These are phyloP conservation scores for Leptobrachium leishanense DNA, from an alignment of 2,113 vertebrate genomes.

Conservation along the genomic window DNA sequence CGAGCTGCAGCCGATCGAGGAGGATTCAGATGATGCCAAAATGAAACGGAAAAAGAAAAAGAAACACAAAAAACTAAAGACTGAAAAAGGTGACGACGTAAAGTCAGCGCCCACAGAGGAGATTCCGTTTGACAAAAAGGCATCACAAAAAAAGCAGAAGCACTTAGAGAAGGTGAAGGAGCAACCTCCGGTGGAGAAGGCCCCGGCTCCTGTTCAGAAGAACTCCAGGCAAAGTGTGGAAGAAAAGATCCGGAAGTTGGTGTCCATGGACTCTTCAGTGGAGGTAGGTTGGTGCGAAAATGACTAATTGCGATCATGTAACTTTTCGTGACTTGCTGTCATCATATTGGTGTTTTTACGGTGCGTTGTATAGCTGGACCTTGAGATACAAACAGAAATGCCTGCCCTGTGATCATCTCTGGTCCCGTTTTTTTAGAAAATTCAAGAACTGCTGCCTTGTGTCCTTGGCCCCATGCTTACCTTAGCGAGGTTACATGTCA, in stretches of 20 bases:
- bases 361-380: too few relatives aligned
- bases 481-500: too few relatives aligned
- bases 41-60: constrained; percentile 73
- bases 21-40: constrained; percentile 58
- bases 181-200: constrained; percentile 62
- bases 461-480: too few relatives aligned
- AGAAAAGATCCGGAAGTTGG: constrained; percentile 54
- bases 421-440: too few relatives aligned
- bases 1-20: constrained; percentile 31
- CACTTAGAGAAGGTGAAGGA: constrained; percentile 64
- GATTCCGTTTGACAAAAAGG: constrained; percentile 69
- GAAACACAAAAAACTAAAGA: constrained; percentile 65
- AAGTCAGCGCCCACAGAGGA: constrained; percentile 72
- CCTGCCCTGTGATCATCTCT: too few relatives aligned
- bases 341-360: too few relatives aligned
- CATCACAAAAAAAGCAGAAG: constrained; percentile 64
- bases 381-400: too few relatives aligned
- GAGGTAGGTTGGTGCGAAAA: constrained; percentile 60
- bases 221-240: constrained; percentile 56
- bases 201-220: constrained; percentile 54
- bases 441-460: too few relatives aligned
- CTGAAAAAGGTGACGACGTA: constrained; percentile 57
- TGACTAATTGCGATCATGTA: too few relatives aligned
- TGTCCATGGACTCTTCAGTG: constrained; percentile 67
- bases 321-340: too few relatives aligned